phyloP scores from a whole-genome alignment of 1,140 invertebrate genomes.

The Homarus americanus region DNA sequence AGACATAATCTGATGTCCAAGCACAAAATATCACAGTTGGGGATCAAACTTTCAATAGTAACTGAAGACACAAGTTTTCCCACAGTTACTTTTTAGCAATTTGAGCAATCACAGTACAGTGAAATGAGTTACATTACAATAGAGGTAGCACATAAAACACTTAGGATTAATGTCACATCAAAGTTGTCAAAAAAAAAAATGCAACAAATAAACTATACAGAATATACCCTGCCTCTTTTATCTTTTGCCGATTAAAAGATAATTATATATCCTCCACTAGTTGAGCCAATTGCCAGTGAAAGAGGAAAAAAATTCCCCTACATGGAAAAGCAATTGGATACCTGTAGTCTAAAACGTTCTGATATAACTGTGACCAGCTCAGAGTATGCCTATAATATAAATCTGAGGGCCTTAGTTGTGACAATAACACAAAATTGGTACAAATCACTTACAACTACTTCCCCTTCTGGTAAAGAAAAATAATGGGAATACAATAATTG shows the following conservation, averaged over 20 bases:
- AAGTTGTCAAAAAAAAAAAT: background rate
- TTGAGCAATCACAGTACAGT: background rate
- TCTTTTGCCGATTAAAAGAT: background rate
- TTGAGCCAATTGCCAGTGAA: background rate
- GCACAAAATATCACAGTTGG: slow-evolving; percentile 14
- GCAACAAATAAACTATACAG: background rate
- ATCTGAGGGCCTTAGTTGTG: too few species aligned
- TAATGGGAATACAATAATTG: too few species aligned
- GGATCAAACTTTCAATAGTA: slow-evolving; percentile 3
- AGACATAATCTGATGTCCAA: slow-evolving; percentile 7
- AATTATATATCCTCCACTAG: background rate
- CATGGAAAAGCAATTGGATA: too few species aligned
- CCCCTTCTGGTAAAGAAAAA: too few species aligned
- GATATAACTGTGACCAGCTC: too few species aligned
- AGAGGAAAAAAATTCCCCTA: too few species aligned
- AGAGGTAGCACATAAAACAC: background rate
- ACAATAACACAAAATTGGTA: too few species aligned
- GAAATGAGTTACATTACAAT: background rate
- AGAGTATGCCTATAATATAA: too few species aligned
- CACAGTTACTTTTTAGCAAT: slow-evolving; percentile 4
- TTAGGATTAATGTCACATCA: background rate
- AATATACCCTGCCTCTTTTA: background rate
- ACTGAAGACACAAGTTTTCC: slow-evolving; percentile 7
- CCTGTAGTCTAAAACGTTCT: too few species aligned
- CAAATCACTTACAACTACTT: too few species aligned